phyloP scores from a whole-genome alignment of 35 echinoderm and acorn worm species.

The Ophiothrix spiculata region DNA sequence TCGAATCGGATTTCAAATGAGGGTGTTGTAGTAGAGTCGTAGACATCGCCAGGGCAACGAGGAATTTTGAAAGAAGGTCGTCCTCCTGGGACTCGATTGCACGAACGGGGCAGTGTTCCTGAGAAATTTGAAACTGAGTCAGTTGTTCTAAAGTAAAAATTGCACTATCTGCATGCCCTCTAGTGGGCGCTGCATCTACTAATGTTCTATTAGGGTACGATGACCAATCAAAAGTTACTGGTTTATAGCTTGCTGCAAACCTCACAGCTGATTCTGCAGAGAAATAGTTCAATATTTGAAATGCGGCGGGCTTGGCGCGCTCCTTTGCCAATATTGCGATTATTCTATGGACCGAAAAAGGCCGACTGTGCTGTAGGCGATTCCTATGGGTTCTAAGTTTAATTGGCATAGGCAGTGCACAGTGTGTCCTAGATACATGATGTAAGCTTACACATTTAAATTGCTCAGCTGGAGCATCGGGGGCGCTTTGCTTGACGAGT shows the following conservation, averaged over 20 bases:
- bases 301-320: slow-evolving; percentile 6
- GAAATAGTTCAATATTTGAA: slow-evolving; percentile 21
- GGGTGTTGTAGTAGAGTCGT: slow-evolving; percentile 70
- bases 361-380: not conserved
- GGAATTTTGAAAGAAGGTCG: slow-evolving; percentile 73
- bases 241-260: not conserved
- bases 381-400: not conserved
- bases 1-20: slow-evolving; percentile 29
- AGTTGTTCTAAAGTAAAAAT: slow-evolving; percentile 27
- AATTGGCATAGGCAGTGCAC: not conserved
- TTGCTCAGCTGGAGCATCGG: not conserved
- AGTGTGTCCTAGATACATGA: not conserved
- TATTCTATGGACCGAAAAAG: slow-evolving; percentile 26
- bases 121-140: slow-evolving; percentile 34
- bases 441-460: not conserved
- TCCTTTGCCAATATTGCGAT: slow-evolving; percentile 25
- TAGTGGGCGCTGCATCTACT: not conserved
- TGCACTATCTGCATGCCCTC: not conserved
- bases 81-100: slow-evolving; percentile 65
- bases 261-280: not conserved
- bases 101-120: slow-evolving; percentile 58
- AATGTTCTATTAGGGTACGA: not conserved
- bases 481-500: not conserved
- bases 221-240: slow-evolving; percentile 13
- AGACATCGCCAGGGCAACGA: slow-evolving; percentile 60